These are phyloP conservation scores for Serranus cabrilla DNA, from an alignment of 2,797 vertebrate genomes.

Conservation along the genomic window DNA sequence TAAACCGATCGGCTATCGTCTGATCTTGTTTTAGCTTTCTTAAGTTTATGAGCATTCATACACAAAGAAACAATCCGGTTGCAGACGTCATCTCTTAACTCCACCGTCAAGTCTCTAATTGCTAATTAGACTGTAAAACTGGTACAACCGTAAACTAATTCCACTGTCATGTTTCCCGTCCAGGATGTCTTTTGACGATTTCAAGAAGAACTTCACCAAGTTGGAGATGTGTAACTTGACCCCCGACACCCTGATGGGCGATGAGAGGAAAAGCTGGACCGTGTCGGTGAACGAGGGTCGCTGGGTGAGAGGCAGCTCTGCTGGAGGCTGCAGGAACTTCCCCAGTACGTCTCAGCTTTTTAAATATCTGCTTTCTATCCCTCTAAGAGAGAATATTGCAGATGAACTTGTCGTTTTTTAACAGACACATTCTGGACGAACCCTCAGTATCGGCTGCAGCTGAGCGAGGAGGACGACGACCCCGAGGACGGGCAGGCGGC, in stretches of 20 bases:
- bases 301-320: constrained; percentile 98
- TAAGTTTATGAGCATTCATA: too few species aligned
- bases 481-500: constrained; percentile 88
- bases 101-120: too few species aligned
- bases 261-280: constrained; percentile 92
- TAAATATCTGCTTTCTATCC: background rate
- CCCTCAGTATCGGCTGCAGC: constrained; percentile 94
- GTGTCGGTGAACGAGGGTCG: constrained; percentile 95
- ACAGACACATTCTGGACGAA: constrained; percentile 99
- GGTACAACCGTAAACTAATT: background rate
- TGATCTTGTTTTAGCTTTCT: too few species aligned
- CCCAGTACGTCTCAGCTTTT: constrained; percentile 84
- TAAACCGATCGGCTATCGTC: too few species aligned
- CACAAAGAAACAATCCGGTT: too few species aligned
- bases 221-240: constrained; percentile 98
- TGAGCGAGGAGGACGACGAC: constrained; percentile 95
- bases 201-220: constrained; percentile 94
- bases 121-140: too few species aligned
- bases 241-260: constrained; percentile 91
- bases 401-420: constrained; percentile 12
- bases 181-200: constrained; percentile 97
- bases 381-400: too few species aligned
- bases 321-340: constrained; percentile 96
- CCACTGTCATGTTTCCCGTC: constrained; percentile 7
- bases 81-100: too few species aligned